Conservation (phyloP, 2,888 invertebrate species). For the Sepiola atlantica region DNA sequence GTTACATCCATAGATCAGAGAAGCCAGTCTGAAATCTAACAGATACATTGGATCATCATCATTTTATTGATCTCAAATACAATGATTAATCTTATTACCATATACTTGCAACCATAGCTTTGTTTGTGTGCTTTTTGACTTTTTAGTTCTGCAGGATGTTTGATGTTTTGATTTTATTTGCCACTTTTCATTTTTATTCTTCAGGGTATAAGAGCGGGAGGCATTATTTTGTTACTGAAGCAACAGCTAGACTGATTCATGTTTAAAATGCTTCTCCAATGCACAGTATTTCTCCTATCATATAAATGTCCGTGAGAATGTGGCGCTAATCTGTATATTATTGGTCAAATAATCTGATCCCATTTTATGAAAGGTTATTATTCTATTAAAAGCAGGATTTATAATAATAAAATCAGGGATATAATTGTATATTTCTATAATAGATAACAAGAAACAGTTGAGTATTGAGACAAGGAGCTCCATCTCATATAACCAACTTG, state of each 20-base stretch:
- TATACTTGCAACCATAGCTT: not conserved
- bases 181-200: not conserved
- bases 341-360: not conserved
- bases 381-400: conserved; percentile 3
- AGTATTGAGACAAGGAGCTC: too few relatives aligned
- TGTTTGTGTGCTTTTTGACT: not conserved
- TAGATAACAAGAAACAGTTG: too few relatives aligned
- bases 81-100: conserved; percentile 21
- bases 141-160: not conserved
- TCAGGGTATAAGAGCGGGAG: not conserved
- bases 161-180: not conserved
- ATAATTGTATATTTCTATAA: not conserved
- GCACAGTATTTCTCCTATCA: not conserved
- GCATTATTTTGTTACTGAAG: not conserved
- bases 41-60: conserved; percentile 18
- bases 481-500: too few relatives aligned
- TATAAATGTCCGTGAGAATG: not conserved
- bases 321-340: not conserved
- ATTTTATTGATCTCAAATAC: conserved; percentile 18
- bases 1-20: not conserved
- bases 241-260: conserved; percentile 20
- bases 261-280: not conserved
- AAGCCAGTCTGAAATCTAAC: conserved; percentile 32
- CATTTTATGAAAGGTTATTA: not conserved
- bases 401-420: not conserved